Conservation (phyloP, 2,888 invertebrate species). For the Tipula helvola region DNA sequence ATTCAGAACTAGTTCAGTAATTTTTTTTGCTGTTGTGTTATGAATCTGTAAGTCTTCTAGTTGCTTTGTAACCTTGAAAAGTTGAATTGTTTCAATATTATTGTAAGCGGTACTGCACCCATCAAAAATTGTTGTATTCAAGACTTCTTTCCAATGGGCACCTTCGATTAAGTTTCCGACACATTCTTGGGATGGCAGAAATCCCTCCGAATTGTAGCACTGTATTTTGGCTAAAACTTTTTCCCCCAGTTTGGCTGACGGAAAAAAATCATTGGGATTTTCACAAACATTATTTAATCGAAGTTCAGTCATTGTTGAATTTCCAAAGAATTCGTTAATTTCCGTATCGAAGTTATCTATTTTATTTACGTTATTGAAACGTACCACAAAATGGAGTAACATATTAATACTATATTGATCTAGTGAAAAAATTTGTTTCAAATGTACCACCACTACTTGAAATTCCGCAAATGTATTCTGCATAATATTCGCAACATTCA, state of each 20-base stretch:
- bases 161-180: background rate
- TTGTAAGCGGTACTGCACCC: background rate
- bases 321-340: background rate
- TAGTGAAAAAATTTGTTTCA: background rate
- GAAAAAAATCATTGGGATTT: background rate
- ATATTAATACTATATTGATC: background rate
- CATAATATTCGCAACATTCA: no score
- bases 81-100: background rate
- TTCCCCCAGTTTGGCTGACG: background rate
- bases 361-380: background rate
- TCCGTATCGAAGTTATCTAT: background rate
- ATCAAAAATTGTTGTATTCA: background rate
- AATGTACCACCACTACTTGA: background rate
- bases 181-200: background rate
- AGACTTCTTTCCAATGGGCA: background rate
- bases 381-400: background rate
- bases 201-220: background rate
- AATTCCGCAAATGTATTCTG: no score
- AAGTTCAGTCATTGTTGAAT: background rate
- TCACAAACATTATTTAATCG: background rate
- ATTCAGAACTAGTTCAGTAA: background rate
- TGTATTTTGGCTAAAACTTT: background rate
- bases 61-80: background rate
- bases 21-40: background rate
- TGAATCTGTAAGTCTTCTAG: background rate